These are phyloP conservation scores for Campaea margaritaria DNA, from an alignment of 2,888 invertebrate species.

Conservation along the genomic window DNA sequence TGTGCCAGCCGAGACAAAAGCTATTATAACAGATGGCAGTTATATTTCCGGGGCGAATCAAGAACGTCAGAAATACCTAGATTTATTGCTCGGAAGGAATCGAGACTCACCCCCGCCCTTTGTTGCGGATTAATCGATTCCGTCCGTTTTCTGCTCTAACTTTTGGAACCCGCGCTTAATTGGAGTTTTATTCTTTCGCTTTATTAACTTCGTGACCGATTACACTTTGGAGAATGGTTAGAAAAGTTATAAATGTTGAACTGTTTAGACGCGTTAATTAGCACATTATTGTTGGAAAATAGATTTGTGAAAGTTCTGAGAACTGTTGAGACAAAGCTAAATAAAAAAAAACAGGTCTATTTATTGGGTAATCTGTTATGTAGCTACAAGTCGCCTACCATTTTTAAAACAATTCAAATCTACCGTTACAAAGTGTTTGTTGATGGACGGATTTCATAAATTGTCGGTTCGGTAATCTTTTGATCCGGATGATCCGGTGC, in stretches of 20 bases:
- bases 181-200: slow-evolving; percentile 15
- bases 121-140: slow-evolving; percentile 25
- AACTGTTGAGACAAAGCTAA: too few relatives aligned
- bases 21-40: background rate
- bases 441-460: slow-evolving; percentile 14
- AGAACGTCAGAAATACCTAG: too few relatives aligned
- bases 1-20: background rate
- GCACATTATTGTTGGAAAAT: too few relatives aligned
- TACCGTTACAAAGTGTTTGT: slow-evolving; percentile 4
- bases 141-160: slow-evolving; percentile 6
- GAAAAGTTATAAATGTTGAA: too few relatives aligned
- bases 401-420: slow-evolving; percentile 3
- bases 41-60: background rate
- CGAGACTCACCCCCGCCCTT: slow-evolving; percentile 15
- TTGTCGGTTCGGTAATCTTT: slow-evolving; percentile 21
- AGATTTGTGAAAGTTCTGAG: too few relatives aligned
- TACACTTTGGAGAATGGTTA: too few relatives aligned
- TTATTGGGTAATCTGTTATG: background rate
- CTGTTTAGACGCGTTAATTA: too few relatives aligned
- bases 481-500: slow-evolving; percentile 46
- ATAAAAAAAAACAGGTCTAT: background rate
- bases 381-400: too few relatives aligned
- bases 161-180: slow-evolving; percentile 11
- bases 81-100: background rate
- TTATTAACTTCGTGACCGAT: slow-evolving; percentile 14